Conservation (phyloP, 2,888 invertebrate species). For the Lottia gigantea region DNA sequence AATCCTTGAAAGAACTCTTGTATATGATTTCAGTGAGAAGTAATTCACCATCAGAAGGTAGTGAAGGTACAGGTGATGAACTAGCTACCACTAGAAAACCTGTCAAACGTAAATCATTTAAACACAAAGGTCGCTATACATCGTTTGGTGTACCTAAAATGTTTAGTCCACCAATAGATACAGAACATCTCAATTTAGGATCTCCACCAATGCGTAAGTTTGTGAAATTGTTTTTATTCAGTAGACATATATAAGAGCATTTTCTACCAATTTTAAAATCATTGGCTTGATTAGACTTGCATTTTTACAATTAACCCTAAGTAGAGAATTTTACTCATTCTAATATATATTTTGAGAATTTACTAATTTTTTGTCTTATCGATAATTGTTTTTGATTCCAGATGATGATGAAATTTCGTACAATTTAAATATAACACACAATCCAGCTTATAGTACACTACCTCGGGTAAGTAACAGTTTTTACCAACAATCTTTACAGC, state of each 20-base stretch:
- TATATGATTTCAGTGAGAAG: conserved; percentile 54
- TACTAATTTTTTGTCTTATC: no score
- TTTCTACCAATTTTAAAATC: no score
- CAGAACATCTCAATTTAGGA: conserved; percentile 31
- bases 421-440: background rate
- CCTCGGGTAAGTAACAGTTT: background rate
- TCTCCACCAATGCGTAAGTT: conserved; percentile 35
- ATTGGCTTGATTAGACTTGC: no score
- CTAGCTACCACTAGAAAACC: conserved; percentile 30
- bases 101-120: conserved; percentile 22
- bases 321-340: no score
- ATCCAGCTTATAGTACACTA: conserved; percentile 10
- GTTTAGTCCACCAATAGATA: conserved; percentile 46
- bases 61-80: conserved; percentile 69
- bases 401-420: background rate
- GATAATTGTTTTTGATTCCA: background rate
- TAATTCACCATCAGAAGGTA: conserved; percentile 69
- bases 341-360: no score
- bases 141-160: conserved; percentile 10
- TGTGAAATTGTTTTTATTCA: no score
- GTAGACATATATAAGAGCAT: no score
- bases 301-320: no score
- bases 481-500: no score
- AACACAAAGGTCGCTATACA: conserved; percentile 7
- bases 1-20: background rate